phyloP scores from a whole-genome alignment of 1,140 invertebrate species.

The Subanguina moxae region DNA sequence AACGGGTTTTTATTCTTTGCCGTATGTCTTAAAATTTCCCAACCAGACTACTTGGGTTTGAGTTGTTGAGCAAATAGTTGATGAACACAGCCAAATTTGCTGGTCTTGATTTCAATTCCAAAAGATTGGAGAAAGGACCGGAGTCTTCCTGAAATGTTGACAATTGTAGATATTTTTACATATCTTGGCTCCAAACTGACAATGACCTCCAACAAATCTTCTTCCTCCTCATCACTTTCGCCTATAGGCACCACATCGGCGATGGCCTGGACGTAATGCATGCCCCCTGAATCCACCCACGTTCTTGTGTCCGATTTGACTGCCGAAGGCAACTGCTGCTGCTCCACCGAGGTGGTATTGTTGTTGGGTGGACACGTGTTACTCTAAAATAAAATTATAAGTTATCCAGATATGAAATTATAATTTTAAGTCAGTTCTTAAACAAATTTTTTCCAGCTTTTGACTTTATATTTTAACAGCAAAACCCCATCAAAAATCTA shows the following conservation, averaged over 20 bases:
- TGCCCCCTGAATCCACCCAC: background rate
- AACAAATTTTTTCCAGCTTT: too few relatives aligned
- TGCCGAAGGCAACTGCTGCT: background rate
- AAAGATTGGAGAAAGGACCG: conserved; percentile 33
- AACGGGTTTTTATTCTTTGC: too few relatives aligned
- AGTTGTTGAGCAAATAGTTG: conserved; percentile 30
- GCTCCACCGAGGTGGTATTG: background rate
- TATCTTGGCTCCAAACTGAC: background rate
- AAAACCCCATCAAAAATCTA: too few relatives aligned
- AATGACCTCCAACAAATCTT: conserved; percentile 3
- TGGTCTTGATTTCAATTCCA: conserved; percentile 29
- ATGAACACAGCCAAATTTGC: conserved; percentile 36
- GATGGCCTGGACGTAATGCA: background rate
- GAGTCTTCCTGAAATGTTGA: conserved; percentile 15
- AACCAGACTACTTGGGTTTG: conserved; percentile 40
- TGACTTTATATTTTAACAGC: too few relatives aligned
- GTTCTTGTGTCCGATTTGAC: too few relatives aligned
- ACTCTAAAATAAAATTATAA: too few relatives aligned
- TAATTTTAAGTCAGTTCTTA: too few relatives aligned
- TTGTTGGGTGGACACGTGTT: background rate
- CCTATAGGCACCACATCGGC: conserved; percentile 22
- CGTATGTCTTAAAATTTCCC: background rate
- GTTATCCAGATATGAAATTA: too few relatives aligned
- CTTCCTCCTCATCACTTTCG: conserved; percentile 30
- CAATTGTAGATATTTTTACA: conserved; percentile 1